Base-by-base conservation (phyloP, 2,113 vertebrate genomes). In the Taurulus bubalis region DNA sequence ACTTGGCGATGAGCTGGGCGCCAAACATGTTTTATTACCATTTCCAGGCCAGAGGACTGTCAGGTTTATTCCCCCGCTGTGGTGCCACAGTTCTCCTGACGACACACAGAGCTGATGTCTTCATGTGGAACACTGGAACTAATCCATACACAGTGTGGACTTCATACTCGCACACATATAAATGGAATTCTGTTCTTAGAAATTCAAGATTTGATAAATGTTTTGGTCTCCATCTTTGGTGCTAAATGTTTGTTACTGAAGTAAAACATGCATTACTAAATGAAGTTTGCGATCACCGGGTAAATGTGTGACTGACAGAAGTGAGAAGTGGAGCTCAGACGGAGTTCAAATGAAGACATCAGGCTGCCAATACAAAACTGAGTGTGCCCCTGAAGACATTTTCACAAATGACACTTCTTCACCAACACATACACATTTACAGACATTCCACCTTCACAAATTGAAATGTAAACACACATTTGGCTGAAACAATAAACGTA, bases 11-110 rank as follows among this genome's bases (percentile, higher is more conserved):
- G 82, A 53, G 69, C 79, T 14, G 45, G 22, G 2, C 47, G 55
- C 63, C 56, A 59, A 76, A 79, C 26, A 65, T 69, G 77, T 78
- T 77, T 76, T 64, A 85, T 77, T 58, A 24, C 63, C 67, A 73
- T 55, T 64, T 76, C n/a, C 38, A 11, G 45, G 60, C 79, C 79
- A 85, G 62, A 77, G 32, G 45, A 75, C 36, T 69, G 71, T 76
- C 78, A 49, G 72, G 65, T 90, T 90, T 85, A 85, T 89, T 90
- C 86, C 75, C 72, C 88, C 74, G 63, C 75, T 89, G 86, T 49
- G 89, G 89, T 74, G 76, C 71, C 65, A 22, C 38, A 82, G 80
- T 60, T 82, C 51, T 47, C 34, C 60, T 56, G 30, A 59, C 47
- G 66, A 85, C 68, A 30, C 59, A 36, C 15, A 15, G 62, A 45